Evolutionary conservation across 2,797 vertebrate genomes (phyloP).

Genomic region (Malacoraja senta): DNA sequence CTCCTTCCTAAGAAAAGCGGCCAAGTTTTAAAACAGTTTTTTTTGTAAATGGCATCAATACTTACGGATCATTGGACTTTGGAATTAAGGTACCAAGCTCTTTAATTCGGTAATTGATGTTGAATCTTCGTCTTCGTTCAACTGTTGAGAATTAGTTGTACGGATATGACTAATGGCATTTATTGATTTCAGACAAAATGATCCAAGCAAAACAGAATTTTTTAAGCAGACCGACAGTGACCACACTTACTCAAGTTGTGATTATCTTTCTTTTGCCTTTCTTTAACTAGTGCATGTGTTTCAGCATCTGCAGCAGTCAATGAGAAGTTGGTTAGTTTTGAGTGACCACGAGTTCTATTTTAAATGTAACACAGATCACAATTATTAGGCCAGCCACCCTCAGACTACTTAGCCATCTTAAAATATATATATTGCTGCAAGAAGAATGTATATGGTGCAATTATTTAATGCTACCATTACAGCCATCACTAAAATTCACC

Average conservation of each 20-base stretch:
- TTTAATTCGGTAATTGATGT: constrained; percentile 99
- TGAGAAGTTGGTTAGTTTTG: constrained; percentile 3
- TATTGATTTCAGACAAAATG: not conserved
- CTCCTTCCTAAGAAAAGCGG: not conserved
- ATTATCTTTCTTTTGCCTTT: constrained; percentile 97
- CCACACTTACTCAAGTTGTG: constrained; percentile 90
- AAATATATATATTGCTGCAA: too few species aligned
- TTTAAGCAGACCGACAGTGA: not conserved
- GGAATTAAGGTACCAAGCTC: constrained; percentile 97
- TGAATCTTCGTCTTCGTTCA: constrained; percentile 93
- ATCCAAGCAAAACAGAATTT: not conserved
- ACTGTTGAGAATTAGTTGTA: constrained; percentile 57
- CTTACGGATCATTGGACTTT: constrained; percentile 97
- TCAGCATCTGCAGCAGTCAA: constrained; percentile 69
- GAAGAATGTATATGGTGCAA: too few species aligned
- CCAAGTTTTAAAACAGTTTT: constrained; percentile 24
- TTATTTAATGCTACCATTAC: not conserved
- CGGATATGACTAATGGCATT: too few species aligned
- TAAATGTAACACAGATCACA: not conserved
- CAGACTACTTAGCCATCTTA: not conserved
- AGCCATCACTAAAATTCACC: not conserved
- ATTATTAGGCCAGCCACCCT: not conserved
- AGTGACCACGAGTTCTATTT: not conserved
- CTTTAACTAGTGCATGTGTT: constrained; percentile 84
- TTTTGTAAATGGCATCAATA: constrained; percentile 45